A percentile compares a stretch with the other conserved stretches of the same genome.
These are phyloP conservation scores for Barypeithes pellucidus DNA, from an alignment of 2,888 invertebrate species.

Conservation along the genomic window DNA sequence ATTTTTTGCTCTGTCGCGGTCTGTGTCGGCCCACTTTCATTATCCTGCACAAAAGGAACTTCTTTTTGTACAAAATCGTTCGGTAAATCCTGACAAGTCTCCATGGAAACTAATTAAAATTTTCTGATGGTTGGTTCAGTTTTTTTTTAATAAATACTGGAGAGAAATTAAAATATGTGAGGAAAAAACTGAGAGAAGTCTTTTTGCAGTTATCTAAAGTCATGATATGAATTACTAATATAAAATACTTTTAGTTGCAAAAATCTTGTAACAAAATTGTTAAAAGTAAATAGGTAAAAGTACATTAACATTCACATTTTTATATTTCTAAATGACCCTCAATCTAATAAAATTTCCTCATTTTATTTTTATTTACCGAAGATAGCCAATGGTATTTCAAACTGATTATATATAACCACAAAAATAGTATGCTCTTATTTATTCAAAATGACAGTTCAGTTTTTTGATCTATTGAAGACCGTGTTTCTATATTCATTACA, in stretches of 20 bases:
- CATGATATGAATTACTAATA: slow-evolving; percentile 4
- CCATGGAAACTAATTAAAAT: slow-evolving; percentile 62
- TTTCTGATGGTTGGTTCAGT: slow-evolving; percentile 47
- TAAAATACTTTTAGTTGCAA: not conserved
- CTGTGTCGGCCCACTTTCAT: slow-evolving; percentile 62
- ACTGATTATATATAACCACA: no score
- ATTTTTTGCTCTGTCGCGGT: slow-evolving; percentile 56
- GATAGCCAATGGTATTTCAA: no score
- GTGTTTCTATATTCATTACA: no score
- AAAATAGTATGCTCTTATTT: no score
- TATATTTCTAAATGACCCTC: no score
- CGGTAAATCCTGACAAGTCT: slow-evolving; percentile 58
- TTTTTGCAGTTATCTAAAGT: not conserved
- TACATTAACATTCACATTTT: no score
- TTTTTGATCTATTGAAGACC: no score
- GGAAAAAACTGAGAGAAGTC: not conserved
- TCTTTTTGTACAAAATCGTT: slow-evolving; percentile 60
- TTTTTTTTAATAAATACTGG: slow-evolving; percentile 40
- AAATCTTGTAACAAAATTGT: no score
- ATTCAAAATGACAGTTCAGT: no score
- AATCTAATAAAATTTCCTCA: no score
- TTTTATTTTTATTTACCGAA: no score
- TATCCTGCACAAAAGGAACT: slow-evolving; percentile 60
- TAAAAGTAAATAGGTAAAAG: no score
- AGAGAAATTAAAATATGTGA: slow-evolving; percentile 28